Evolutionary conservation across 2,113 vertebrate species (phyloP), one percentile per base, ranked within the genome.

Genomic region (Pyxicephalus adspersus): DNA sequence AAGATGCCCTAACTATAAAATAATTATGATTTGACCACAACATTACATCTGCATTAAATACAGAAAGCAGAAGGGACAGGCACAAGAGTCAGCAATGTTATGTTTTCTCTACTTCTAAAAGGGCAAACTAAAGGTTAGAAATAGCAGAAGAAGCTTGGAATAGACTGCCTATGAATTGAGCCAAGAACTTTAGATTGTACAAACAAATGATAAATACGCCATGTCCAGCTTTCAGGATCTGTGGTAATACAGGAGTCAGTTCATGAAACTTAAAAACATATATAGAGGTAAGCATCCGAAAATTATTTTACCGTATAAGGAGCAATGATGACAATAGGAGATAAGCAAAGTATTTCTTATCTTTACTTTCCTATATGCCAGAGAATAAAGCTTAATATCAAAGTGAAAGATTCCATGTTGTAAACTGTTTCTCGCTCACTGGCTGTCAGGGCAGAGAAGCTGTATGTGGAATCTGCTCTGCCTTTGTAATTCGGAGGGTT

Each of bases 181-280:
- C 89, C 89, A 91, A 91, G 85, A 86, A 83, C 83, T 81, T 16
- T 54, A 78, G 83, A 90, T 88, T 85, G 86, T 85, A 81, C 86
- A 91, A 86, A 90, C 91, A 93, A 88, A 90, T 89, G 89, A 87
- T 87, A 92, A 91, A 88, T 84, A 73, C 16, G 11, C 38, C 28
- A 70, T 50, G 89, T 84, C n/a, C 83, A 86, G 60, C 29, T 72
- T 77, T 87, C 85, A 81, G 77, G 84, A 89, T 83, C 85, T 89
- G 0, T 83, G 88, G 75, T 85, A 86, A 81, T 85, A 83, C 50
- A 80, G 85, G 61, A 81, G 52, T 75, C 61, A 81, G 60, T 23
- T 58, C 68, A 66, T 23, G 29, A 64, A 66, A 23, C 29, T 57
- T 55, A 57, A 81, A 81, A 81, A 45, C n/a, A 65, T 61, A 65